A percentile compares a stretch with the other conserved stretches of the same genome.
Evolutionary conservation across 2,113 vertebrate genomes (phyloP).

Genomic region (Probosciger aterrimus): DNA sequence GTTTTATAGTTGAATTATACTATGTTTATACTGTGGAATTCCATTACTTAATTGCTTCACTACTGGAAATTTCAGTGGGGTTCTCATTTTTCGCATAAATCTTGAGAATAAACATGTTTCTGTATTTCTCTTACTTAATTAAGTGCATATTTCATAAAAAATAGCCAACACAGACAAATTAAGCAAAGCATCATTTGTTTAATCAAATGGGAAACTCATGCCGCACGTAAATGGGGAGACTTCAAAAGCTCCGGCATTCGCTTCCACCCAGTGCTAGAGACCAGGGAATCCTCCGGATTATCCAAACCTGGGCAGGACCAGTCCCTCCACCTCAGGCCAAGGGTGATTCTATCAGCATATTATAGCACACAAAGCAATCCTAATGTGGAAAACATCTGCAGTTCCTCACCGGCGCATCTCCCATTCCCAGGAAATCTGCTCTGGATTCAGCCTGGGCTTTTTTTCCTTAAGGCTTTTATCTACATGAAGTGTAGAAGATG

Average conservation of each 20-base stretch:
- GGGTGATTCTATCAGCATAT: rapidly evolving
- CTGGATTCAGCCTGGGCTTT: rapidly evolving
- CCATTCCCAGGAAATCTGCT: neutral
- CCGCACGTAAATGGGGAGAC: neutral
- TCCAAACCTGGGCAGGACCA: neutral
- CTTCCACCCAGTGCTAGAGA: neutral
- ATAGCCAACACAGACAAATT: constrained; percentile 20
- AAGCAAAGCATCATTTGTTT: neutral
- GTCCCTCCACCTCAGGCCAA: rapidly evolving
- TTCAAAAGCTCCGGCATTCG: neutral
- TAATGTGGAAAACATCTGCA: rapidly evolving
- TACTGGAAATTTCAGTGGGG: constrained; percentile 68
- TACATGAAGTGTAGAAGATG: rapidly evolving
- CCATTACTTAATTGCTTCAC: constrained; percentile 67
- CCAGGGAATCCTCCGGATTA: neutral
- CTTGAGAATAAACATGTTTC: constrained; percentile 44
- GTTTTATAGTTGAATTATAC: constrained; percentile 48
- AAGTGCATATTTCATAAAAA: constrained; percentile 50
- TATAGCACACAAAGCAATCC: rapidly evolving
- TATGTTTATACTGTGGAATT: constrained; percentile 55
- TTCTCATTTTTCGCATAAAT: constrained; percentile 61
- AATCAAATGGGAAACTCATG: neutral
- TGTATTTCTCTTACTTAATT: constrained; percentile 59
- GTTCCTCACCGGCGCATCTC: rapidly evolving
- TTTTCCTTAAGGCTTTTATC: neutral